Base-by-base conservation (phyloP, 2,113 vertebrate genomes). In the Narcine bancroftii region DNA sequence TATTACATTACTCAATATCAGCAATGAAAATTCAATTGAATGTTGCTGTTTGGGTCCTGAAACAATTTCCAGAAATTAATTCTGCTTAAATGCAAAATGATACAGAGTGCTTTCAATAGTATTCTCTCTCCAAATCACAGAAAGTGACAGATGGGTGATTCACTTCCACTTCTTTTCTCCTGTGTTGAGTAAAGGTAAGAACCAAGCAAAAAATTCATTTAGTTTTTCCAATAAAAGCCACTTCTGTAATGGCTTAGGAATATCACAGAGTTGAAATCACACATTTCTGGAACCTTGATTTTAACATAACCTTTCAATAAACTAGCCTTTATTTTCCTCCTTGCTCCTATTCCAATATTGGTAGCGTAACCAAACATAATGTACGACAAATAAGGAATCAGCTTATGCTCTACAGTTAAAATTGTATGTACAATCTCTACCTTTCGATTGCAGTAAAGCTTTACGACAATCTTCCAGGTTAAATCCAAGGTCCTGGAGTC, bases 401-500 rank as follows among this genome's bases (percentile, higher is more conserved):
- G 2, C 79, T 81, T 50, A 75, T 39, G 9, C 39, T n/a, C 39
- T 39, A 11, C 0, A 76, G 47, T 24, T 47, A 6, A 7, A 29
- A 65, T 33, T 76, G 77, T 9, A 69, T 45, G 24, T 33, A 11
- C 13, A 15, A 60, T 63, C 53, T 76, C 92, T 95, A 98, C 99
- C 99, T 97, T 97, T 97, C 93, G 97, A 98, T 92, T 95, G 76
- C 45, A 96, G 11, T 7, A 99, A 96, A 65, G 97, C 97, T 93
- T 94, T 96, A 79, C 96, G 97, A 93, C 98, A 99, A 71, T 99
- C 99, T 0, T 97, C 97, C 94, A 97, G 94, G 39, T 93, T 94
- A 93, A 99, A 99, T 0, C 99, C 99, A 92, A 99, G 94, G 92
- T 99, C 97, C 93, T 98, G 98, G 24, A 99, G 94, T 56, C 95